Evolutionary conservation across 1,140 invertebrate species (phyloP).

Genomic region (Drosophila santomea): DNA sequence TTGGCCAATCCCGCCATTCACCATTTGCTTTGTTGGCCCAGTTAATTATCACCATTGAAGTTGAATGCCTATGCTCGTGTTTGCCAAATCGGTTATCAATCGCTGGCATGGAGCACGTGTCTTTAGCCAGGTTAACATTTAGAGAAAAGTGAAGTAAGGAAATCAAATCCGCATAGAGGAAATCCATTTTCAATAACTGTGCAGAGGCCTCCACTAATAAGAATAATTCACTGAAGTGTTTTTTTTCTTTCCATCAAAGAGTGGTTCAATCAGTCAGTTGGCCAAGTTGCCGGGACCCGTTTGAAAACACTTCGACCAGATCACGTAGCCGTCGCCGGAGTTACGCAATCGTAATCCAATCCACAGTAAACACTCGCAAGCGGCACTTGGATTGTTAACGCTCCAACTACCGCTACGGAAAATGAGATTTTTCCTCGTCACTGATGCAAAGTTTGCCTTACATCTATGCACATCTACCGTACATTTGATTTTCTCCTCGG

Average conservation of each 20-base stretch:
- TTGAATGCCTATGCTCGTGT: constrained; percentile 26
- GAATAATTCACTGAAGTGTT: constrained; percentile 21
- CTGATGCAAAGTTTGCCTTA: constrained; percentile 16
- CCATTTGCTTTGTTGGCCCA: constrained; percentile 17
- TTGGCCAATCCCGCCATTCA: constrained; percentile 13
- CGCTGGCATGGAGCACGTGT: constrained; percentile 47
- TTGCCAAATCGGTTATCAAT: constrained; percentile 43
- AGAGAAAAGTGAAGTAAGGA: constrained; percentile 10
- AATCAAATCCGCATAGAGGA: constrained; percentile 28
- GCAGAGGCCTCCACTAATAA: constrained; percentile 13
- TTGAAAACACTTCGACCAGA: constrained; percentile 15
- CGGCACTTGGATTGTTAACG: background rate
- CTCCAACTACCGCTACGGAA: constrained; percentile 21
- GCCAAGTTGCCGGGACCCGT: constrained; percentile 46
- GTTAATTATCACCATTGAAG: constrained; percentile 51
- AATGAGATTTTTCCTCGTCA: constrained; percentile 15
- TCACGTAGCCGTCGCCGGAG: constrained; percentile 29
- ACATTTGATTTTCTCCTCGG: constrained; percentile 15
- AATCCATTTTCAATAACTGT: constrained; percentile 16
- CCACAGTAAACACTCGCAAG: constrained; percentile 22
- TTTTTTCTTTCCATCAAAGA: constrained; percentile 5
- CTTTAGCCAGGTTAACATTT: constrained; percentile 21
- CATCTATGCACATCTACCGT: constrained; percentile 29
- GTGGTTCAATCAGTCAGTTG: constrained; percentile 61
- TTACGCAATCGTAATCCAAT: constrained; percentile 41